Evolutionary conservation across 1,140 invertebrate genomes (phyloP).

Genomic region (Ceratosolen fusciceps): DNA sequence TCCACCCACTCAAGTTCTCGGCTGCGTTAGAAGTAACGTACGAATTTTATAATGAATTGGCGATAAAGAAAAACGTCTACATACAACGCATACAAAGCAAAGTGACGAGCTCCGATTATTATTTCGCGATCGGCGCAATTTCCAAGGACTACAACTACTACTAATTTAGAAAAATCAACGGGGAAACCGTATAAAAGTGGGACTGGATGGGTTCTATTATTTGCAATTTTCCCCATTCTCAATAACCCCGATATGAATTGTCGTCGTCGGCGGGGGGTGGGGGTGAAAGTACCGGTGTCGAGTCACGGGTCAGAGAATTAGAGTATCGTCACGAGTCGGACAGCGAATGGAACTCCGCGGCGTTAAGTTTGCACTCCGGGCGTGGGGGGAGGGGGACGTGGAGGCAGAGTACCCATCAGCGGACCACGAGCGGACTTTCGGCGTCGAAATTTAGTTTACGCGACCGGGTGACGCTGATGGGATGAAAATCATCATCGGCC

Average conservation of each 20-base stretch:
- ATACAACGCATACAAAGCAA: neutral
- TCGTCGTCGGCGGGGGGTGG: no score
- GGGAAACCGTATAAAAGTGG: no score
- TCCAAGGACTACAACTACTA: no score
- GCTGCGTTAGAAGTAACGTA: neutral
- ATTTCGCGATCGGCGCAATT: no score
- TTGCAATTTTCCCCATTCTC: no score
- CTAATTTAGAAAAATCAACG: no score
- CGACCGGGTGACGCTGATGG: constrained; percentile 40
- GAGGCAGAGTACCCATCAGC: constrained; percentile 41
- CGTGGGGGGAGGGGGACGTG: constrained; percentile 15
- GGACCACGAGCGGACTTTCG: constrained; percentile 23
- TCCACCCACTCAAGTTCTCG: neutral
- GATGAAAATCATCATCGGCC: constrained; percentile 30
- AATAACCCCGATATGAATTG: no score
- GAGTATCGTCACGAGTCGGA: no score
- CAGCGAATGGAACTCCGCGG: constrained; percentile 38
- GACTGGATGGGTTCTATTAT: no score
- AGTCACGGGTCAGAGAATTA: constrained; percentile 27
- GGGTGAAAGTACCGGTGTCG: no score
- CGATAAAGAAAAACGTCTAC: no score
- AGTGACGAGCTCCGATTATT: neutral
- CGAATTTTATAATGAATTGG: neutral
- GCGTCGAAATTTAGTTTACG: constrained; percentile 43
- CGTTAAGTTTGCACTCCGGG: constrained; percentile 40